Conservation (phyloP, 53 echinoderm and acorn worm species). For the Mesocentrotus franciscanus region DNA sequence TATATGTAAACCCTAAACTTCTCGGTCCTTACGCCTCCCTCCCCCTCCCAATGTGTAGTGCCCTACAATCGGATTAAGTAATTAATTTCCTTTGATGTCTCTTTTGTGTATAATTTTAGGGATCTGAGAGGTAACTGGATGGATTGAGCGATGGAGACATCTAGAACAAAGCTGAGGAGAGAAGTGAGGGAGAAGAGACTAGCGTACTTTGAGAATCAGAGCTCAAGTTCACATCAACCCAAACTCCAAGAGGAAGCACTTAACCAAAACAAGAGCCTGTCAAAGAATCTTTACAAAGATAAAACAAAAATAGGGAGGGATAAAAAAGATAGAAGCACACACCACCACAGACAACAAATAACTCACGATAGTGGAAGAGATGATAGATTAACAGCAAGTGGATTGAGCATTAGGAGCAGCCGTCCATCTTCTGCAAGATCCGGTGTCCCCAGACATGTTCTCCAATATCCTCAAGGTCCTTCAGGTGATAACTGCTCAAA, state of each 20-base stretch:
- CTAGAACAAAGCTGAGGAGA: constrained; percentile 75
- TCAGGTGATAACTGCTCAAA: not conserved
- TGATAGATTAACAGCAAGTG: not conserved
- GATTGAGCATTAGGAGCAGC: not conserved
- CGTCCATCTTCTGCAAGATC: not conserved
- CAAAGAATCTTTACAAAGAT: not conserved
- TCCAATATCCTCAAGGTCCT: constrained; percentile 30
- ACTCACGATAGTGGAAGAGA: not conserved
- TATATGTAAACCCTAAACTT: too few species aligned
- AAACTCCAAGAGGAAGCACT: not conserved
- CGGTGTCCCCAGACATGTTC: not conserved
- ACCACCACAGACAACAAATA: not conserved
- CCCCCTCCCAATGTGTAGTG: too few species aligned
- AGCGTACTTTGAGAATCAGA: constrained; percentile 77
- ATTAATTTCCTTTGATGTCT: not conserved
- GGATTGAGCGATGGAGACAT: constrained; percentile 76
- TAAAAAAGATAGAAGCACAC: not conserved
- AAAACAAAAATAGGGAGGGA: not conserved
- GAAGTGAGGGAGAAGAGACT: constrained; percentile 84
- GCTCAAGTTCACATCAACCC: not conserved
- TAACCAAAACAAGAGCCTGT: not conserved
- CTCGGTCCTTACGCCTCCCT: too few species aligned
- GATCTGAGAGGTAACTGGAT: not conserved
- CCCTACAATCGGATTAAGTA: too few species aligned
- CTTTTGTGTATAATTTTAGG: not conserved